phyloP scores from a whole-genome alignment of 2,888 invertebrate genomes.

The Netelia fuscicornis region DNA sequence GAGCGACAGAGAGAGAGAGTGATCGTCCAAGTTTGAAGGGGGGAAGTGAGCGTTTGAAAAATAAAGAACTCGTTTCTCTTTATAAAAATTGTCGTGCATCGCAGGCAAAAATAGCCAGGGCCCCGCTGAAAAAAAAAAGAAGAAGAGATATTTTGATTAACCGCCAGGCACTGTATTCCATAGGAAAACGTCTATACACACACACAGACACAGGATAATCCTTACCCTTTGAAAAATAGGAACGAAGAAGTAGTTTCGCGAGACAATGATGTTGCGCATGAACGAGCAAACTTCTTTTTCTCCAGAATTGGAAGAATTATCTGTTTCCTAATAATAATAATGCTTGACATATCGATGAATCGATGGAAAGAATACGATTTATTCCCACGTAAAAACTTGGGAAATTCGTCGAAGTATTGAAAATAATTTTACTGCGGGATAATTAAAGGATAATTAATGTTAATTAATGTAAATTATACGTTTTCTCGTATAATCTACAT shows the following conservation, averaged over 20 bases:
- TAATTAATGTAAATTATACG: too few species aligned
- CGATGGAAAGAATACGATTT: too few species aligned
- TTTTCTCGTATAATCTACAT: too few species aligned
- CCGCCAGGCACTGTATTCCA: neutral
- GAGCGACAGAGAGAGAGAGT: conserved; percentile 25
- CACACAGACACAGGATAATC: neutral
- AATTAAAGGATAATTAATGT: too few species aligned
- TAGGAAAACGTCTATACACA: neutral
- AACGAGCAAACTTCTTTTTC: too few species aligned
- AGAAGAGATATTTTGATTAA: conserved; percentile 17
- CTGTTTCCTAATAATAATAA: too few species aligned
- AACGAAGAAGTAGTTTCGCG: neutral
- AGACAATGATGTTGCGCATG: neutral
- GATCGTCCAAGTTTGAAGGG: conserved; percentile 41
- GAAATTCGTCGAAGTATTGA: too few species aligned
- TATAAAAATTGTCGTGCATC: conserved; percentile 50
- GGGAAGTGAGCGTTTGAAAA: conserved; percentile 37
- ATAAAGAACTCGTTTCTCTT: conserved; percentile 40
- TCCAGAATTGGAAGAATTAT: too few species aligned
- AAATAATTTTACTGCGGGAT: too few species aligned
- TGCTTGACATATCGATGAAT: too few species aligned
- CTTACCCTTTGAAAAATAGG: neutral
- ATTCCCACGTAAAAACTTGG: too few species aligned
- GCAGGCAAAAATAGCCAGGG: conserved; percentile 17
- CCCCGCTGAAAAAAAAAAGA: conserved; percentile 7